Evolutionary conservation across 2,888 invertebrate genomes (phyloP).

Genomic region (Drosophila stalkeri): DNA sequence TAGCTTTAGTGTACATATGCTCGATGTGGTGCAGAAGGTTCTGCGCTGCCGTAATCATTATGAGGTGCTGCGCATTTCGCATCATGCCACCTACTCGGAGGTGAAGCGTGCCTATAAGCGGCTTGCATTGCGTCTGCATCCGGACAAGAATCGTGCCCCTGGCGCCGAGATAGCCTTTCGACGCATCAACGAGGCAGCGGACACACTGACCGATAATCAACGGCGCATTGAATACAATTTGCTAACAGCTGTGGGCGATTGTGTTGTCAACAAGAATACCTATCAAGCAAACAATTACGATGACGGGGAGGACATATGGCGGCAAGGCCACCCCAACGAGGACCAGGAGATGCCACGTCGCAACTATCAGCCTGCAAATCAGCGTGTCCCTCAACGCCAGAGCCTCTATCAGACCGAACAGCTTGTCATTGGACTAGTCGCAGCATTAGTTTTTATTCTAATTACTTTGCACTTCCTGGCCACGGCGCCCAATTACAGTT

Average conservation of each 20-base stretch:
- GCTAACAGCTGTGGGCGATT: slow-evolving; percentile 43
- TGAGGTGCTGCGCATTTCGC: slow-evolving; percentile 89
- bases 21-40: slow-evolving; percentile 88
- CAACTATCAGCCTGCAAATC: slow-evolving; percentile 76
- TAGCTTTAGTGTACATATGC: slow-evolving; percentile 91
- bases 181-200: slow-evolving; percentile 92
- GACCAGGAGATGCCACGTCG: slow-evolving; percentile 36
- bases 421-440: slow-evolving; percentile 64
- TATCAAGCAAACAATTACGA: background rate
- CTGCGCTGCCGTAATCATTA: slow-evolving; percentile 91
- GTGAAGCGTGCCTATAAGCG: slow-evolving; percentile 91
- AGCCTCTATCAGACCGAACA: slow-evolving; percentile 66
- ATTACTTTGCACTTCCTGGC: slow-evolving; percentile 57
- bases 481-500: slow-evolving; percentile 92
- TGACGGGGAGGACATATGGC: background rate
- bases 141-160: slow-evolving; percentile 93
- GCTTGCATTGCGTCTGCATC: slow-evolving; percentile 92
- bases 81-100: slow-evolving; percentile 89
- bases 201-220: slow-evolving; percentile 90
- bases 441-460: slow-evolving; percentile 92
- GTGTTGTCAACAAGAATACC: slow-evolving; percentile 87
- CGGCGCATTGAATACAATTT: slow-evolving; percentile 91
- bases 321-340: background rate
- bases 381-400: slow-evolving; percentile 75
- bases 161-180: slow-evolving; percentile 93